These are phyloP conservation scores for Apteryx owenii DNA, from an alignment of 2,113 vertebrate genomes.

Conservation along the genomic window DNA sequence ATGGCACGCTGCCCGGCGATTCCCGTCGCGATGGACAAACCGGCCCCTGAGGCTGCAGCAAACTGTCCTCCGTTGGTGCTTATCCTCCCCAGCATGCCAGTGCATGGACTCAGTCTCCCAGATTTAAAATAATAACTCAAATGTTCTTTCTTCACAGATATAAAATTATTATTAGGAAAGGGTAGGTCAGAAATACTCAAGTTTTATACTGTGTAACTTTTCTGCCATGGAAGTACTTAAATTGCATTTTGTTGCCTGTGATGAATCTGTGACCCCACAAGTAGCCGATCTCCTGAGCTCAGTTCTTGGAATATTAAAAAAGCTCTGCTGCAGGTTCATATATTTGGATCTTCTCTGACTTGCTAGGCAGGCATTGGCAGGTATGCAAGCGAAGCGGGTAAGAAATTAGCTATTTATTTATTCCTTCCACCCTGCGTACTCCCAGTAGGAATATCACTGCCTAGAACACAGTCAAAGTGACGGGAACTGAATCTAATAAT, in stretches of 20 bases:
- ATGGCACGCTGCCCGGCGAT: background rate
- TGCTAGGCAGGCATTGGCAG: background rate
- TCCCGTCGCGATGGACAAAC: too few relatives aligned
- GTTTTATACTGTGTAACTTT: background rate
- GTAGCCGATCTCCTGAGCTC: background rate
- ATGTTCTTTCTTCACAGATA: background rate
- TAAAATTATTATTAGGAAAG: background rate
- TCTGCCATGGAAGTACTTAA: conserved; percentile 21
- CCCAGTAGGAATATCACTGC: background rate
- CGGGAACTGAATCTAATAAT: background rate
- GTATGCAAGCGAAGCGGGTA: conserved; percentile 32
- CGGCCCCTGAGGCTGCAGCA: too few relatives aligned
- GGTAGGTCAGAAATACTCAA: background rate
- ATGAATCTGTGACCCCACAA: conserved; percentile 4
- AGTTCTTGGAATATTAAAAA: conserved; percentile 30
- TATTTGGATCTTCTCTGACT: conserved; percentile 59
- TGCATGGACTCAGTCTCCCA: background rate
- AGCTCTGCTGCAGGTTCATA: conserved; percentile 34
- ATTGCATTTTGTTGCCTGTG: conserved; percentile 9
- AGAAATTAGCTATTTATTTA: conserved; percentile 45
- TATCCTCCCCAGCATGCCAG: too few relatives aligned
- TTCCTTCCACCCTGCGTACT: background rate
- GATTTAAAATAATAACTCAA: background rate
- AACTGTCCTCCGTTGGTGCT: too few relatives aligned
- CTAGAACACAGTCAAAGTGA: background rate